Base-by-base conservation (phyloP, 2,113 vertebrate species). In the Psilopsiagon aymara region DNA sequence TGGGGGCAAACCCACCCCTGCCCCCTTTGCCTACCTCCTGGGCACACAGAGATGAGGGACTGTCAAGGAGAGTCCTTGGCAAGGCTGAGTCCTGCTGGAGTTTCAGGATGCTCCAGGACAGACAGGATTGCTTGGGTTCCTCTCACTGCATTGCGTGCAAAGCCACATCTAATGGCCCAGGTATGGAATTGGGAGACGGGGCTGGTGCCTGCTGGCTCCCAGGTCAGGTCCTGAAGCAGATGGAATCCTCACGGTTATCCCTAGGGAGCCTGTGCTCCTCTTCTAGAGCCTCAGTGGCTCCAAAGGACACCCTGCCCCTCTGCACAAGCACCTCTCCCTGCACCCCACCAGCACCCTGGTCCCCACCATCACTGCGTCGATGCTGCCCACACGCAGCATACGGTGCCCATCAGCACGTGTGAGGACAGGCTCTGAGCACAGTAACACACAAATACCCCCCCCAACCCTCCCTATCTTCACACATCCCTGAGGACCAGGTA, bases 251-350 rank as follows among this genome's bases (percentile, higher is more conserved):
- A 0, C 0, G 11, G 20, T 1, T 39, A 19, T 39, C 57, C 69
- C 29, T 21, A 6, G 7, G 68, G 62, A 46, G 25, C 66, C 70
- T 1, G 0, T 1, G 21, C 23, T 78, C 28, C 51, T 49, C 27
- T 3, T 1, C 9, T 12, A 4, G 8, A 33, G 24, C 59, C 53
- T 49, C 39, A 59, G 12, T 17, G 9, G 21, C 37, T 68, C 90
- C 31, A 0, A 1, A 12, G 52, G 82, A 37, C 69, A 5, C 28
- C 31, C 12, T 0, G 0, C 29, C 39, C 6, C 13, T 5, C 28
- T 11, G 51, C 6, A 2, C 15, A 7, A 59, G 44, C n/a, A 27
- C 27, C 39, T n/a, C 28, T 33, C n/a, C 59, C 29, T 5, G 39
- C 2, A 4, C 55, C 23, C 21, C 11, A 16, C 8, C 4, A 47